These are phyloP conservation scores for Perithous albicinctus DNA, from an alignment of 2,888 invertebrate species.

Conservation along the genomic window DNA sequence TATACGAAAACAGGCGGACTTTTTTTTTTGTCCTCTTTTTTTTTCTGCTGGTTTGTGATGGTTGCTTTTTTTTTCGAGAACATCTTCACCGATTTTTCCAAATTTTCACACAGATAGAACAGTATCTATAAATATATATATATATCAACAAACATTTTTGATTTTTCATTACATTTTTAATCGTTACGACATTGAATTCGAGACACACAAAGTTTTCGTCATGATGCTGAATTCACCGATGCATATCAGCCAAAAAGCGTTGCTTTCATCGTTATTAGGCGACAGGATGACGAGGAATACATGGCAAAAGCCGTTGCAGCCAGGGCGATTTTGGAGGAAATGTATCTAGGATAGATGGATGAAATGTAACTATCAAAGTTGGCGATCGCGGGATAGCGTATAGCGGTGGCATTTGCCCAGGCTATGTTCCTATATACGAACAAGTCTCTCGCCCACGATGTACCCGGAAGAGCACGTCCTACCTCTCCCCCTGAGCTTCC, in stretches of 20 bases:
- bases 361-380: slow-evolving; percentile 84
- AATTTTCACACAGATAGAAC: too few relatives aligned
- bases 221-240: neutral
- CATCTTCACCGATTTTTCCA: too few relatives aligned
- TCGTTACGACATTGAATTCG: slow-evolving; percentile 1
- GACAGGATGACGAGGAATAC: slow-evolving; percentile 7
- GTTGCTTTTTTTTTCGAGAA: too few relatives aligned
- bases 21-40: neutral
- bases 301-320: neutral
- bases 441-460: slow-evolving; percentile 60
- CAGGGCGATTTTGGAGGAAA: slow-evolving; percentile 58
- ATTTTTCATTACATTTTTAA: too few relatives aligned
- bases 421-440: slow-evolving; percentile 63
- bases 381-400: slow-evolving; percentile 77
- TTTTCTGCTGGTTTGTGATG: neutral
- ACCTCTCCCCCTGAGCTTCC: slow-evolving; percentile 50
- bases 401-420: slow-evolving; percentile 72
- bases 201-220: slow-evolving; percentile 2
- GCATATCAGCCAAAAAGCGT: slow-evolving; percentile 10
- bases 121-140: too few relatives aligned
- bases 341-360: slow-evolving; percentile 81
- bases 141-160: too few relatives aligned
- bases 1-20: neutral
- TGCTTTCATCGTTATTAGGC: slow-evolving; percentile 34
- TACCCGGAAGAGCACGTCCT: slow-evolving; percentile 48